Evolutionary conservation across 2,113 vertebrate species (phyloP).

Genomic region (Plecotus auritus): DNA sequence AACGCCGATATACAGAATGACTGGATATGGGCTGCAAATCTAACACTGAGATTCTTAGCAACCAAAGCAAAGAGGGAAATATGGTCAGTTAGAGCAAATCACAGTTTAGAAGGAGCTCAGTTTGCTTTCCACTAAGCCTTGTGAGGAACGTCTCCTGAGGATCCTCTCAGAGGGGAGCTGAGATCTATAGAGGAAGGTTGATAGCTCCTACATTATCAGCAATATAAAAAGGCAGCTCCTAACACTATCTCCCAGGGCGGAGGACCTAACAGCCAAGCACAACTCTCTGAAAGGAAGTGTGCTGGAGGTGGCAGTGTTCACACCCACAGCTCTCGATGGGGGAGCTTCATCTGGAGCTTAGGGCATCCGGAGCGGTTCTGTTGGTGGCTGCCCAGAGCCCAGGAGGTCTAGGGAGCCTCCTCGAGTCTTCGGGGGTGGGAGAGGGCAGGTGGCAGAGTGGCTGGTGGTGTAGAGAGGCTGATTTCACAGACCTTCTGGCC

Average conservation of each 20-base stretch:
- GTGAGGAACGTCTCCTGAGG: background rate
- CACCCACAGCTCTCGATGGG: background rate
- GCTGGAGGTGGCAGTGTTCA: background rate
- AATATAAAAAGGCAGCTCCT: background rate
- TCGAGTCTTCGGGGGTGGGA: fast-evolving
- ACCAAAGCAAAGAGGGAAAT: background rate
- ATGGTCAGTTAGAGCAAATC: background rate
- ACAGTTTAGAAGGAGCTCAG: background rate
- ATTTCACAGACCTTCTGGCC: background rate
- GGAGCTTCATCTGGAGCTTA: background rate
- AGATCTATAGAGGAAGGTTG: background rate
- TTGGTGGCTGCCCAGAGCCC: background rate
- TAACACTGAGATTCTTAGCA: background rate
- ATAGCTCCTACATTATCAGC: background rate
- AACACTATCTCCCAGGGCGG: background rate
- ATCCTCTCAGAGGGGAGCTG: background rate
- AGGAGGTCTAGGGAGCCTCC: background rate
- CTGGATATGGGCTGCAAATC: background rate
- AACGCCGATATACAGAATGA: background rate
- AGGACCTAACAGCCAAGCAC: background rate
- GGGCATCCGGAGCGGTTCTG: background rate
- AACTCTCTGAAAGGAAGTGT: background rate
- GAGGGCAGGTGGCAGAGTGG: background rate
- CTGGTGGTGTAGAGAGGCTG: background rate
- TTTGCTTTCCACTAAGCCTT: background rate